Conservation (phyloP, 2,113 vertebrate genomes). For the Esox niger region DNA sequence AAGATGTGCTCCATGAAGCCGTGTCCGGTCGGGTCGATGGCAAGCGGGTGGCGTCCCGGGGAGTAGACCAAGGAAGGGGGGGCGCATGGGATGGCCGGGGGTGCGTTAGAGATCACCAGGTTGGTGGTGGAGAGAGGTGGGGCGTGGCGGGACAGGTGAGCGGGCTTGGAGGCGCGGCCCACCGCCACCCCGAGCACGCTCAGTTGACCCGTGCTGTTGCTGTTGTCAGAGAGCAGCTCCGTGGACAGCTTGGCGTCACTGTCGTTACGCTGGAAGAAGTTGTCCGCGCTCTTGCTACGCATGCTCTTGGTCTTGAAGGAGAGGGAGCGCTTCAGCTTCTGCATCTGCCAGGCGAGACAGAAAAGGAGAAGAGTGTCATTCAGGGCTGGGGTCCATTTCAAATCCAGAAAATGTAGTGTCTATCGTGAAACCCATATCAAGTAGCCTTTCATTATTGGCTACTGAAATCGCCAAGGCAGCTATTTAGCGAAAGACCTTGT, state of each 20-base stretch:
- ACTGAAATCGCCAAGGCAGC: too few relatives aligned
- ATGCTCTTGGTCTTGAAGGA: conserved; percentile 98
- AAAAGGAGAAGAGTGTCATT: not conserved
- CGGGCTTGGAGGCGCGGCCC: conserved; percentile 34
- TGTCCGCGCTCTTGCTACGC: conserved; percentile 96
- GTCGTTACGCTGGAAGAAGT: conserved; percentile 89
- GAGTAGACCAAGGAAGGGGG: conserved; percentile 76
- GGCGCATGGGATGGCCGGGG: conserved; percentile 66
- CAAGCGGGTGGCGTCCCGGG: conserved; percentile 76
- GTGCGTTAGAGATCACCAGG: conserved; percentile 24
- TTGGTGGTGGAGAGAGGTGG: conserved; percentile 11
- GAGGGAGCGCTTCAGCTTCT: conserved; percentile 93
- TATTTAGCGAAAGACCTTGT: too few relatives aligned
- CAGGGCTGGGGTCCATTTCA: too few relatives aligned
- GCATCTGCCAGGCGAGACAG: conserved; percentile 74
- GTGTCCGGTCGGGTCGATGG: conserved; percentile 78
- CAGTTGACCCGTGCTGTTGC: conserved; percentile 82
- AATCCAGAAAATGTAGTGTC: too few relatives aligned
- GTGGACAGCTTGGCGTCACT: conserved; percentile 79
- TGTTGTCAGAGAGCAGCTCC: conserved; percentile 80
- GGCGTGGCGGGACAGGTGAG: conserved; percentile 39
- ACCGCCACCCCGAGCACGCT: conserved; percentile 66
- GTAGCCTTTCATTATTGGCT: too few relatives aligned
- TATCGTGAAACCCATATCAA: too few relatives aligned
- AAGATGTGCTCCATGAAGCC: conserved; percentile 96